Conservation (phyloP, 2,797 vertebrate species). For the Enteromius unitaeniatus region DNA sequence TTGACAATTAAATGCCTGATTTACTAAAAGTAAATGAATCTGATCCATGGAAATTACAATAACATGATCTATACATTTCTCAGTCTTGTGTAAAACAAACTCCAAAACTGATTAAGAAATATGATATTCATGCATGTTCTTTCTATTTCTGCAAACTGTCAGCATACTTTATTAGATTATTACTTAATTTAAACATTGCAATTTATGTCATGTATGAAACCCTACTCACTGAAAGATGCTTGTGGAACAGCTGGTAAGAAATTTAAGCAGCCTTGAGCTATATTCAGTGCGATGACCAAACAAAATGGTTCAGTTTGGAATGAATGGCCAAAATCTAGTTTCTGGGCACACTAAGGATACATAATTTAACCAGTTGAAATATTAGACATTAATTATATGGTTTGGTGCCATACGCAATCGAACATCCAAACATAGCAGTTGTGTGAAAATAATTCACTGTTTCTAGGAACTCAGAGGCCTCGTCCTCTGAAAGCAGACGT, state of each 20-base stretch:
- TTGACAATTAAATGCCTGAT: neutral
- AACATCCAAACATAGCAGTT: neutral
- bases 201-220: neutral
- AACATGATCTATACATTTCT: neutral
- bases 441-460: neutral
- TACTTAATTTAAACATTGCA: constrained; percentile 1
- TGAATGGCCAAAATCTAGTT: neutral
- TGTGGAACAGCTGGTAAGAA: constrained; percentile 21
- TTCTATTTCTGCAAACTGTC: neutral
- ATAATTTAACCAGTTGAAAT: neutral
- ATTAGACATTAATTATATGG: neutral
- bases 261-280: constrained; percentile 25
- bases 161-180: neutral
- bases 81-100: constrained; percentile 16
- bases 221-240: neutral
- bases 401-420: neutral
- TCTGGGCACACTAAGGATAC: neutral
- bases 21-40: neutral
- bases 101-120: constrained; percentile 8
- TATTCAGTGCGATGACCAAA: constrained; percentile 3
- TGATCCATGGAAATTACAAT: neutral
- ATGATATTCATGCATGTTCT: constrained; percentile 20
- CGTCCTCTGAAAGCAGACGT: constrained; percentile 26
- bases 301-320: constrained; percentile 8
- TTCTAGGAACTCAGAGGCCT: constrained; percentile 19